A percentile compares a stretch with the other conserved stretches of the same genome.
These are phyloP conservation scores for Thaleichthys pacificus DNA, from an alignment of 2,797 vertebrate species.

Conservation along the genomic window DNA sequence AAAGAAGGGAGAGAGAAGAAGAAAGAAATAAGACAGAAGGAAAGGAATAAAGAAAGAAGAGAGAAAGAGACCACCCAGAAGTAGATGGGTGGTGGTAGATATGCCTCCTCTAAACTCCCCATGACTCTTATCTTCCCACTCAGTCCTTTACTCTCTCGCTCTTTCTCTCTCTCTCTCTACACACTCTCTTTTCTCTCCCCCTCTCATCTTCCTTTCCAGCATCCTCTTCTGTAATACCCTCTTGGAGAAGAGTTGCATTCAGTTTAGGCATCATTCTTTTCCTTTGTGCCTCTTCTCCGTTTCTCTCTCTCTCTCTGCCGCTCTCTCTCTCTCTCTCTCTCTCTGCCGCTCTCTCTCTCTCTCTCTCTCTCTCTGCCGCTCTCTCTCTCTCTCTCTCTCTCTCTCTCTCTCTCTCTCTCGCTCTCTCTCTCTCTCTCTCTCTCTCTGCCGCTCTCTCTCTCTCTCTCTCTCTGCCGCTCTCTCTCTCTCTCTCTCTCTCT, in stretches of 20 bases:
- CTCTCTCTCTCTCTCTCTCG: no score
- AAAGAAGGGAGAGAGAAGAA: no score
- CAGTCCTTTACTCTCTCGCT: neutral
- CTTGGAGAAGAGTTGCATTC: conserved; percentile 48
- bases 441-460: conserved; percentile 43
- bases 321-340: no score
- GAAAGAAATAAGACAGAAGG: neutral
- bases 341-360: no score
- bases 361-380: no score
- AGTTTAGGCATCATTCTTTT: conserved; percentile 53
- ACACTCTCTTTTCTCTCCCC: conserved; percentile 7
- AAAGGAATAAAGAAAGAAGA: neutral
- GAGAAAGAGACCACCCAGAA: conserved; percentile 1
- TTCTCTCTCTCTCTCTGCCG: no score
- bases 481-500: conserved; percentile 27
- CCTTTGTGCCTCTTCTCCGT: conserved; percentile 32
- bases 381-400: no score
- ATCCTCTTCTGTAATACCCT: conserved; percentile 35
- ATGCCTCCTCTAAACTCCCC: neutral
- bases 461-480: conserved; percentile 18
- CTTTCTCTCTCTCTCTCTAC: conserved; percentile 1
- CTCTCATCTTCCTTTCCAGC: conserved; percentile 15
- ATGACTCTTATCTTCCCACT: neutral
- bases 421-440: conserved; percentile 13
- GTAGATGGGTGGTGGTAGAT: conserved; percentile 16